phyloP scores from a whole-genome alignment of 2,888 invertebrate species.

The Lasioglossum leucozonium region DNA sequence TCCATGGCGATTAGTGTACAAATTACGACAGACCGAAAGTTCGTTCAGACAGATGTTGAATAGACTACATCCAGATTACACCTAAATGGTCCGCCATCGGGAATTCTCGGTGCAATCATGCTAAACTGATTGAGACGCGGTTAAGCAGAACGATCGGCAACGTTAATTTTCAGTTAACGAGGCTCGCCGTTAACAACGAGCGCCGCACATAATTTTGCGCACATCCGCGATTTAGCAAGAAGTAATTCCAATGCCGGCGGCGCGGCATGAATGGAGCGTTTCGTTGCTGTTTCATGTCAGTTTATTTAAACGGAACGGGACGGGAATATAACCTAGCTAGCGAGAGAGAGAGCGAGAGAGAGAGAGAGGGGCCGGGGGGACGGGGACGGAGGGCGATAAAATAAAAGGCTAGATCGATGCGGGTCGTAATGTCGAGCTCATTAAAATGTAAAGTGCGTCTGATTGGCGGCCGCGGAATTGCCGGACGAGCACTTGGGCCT shows the following conservation, averaged over 20 bases:
- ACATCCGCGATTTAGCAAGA: neutral
- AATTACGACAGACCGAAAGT: neutral
- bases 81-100: neutral
- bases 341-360: neutral
- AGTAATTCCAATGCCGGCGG: neutral
- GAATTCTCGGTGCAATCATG: neutral
- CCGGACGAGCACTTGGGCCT: slow-evolving; percentile 42
- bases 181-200: slow-evolving; percentile 2
- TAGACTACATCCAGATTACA: neutral
- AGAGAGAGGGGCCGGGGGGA: too few relatives aligned
- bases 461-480: slow-evolving; percentile 48
- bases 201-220: neutral
- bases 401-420: slow-evolving; percentile 1
- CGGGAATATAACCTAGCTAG: neutral
- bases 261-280: neutral
- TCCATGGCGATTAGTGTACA: neutral
- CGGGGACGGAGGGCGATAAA: neutral
- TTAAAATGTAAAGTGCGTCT: slow-evolving; percentile 48
- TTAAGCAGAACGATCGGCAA: neutral
- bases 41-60: neutral
- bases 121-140: slow-evolving; percentile 2
- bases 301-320: neutral
- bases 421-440: slow-evolving; percentile 20
- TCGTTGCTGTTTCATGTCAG: neutral
- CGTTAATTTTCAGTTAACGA: slow-evolving; percentile 2